Evolutionary conservation across 2,797 vertebrate genomes (phyloP).

Genomic region (Hipposideros larvatus): DNA sequence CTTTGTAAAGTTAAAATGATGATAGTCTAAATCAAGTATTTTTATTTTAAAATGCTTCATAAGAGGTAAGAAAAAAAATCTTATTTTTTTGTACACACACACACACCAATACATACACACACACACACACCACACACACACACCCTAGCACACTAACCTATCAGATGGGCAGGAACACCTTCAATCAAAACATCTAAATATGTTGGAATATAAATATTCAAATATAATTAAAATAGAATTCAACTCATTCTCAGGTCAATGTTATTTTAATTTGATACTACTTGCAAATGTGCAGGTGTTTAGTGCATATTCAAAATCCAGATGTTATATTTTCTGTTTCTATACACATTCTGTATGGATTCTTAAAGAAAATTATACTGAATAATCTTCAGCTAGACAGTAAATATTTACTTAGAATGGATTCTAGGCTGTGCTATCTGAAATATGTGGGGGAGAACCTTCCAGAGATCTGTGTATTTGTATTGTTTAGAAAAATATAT

Average conservation of each 20-base stretch:
- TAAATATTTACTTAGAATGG: not conserved
- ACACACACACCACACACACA: not conserved
- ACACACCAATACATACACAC: not conserved
- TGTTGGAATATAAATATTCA: constrained; percentile 48
- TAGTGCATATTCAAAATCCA: constrained; percentile 9
- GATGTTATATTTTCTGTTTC: constrained; percentile 54
- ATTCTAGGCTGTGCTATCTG: not conserved
- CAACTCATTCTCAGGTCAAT: constrained; percentile 47
- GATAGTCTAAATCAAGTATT: not conserved
- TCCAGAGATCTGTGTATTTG: not conserved
- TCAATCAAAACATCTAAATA: not conserved
- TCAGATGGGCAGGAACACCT: not conserved
- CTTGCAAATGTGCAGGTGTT: constrained; percentile 55
- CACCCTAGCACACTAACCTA: not conserved
- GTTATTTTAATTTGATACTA: constrained; percentile 17
- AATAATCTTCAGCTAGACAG: not conserved
- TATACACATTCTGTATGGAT: not conserved
- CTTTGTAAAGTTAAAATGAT: not conserved
- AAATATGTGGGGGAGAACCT: not conserved
- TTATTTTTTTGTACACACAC: not conserved
- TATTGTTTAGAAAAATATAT: not conserved
- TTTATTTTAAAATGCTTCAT: not conserved
- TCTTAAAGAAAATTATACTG: not conserved
- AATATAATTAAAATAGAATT: constrained; percentile 54
- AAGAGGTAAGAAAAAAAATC: not conserved